Conservation (phyloP, 2,797 vertebrate species). For the Crypturellus tataupa region DNA sequence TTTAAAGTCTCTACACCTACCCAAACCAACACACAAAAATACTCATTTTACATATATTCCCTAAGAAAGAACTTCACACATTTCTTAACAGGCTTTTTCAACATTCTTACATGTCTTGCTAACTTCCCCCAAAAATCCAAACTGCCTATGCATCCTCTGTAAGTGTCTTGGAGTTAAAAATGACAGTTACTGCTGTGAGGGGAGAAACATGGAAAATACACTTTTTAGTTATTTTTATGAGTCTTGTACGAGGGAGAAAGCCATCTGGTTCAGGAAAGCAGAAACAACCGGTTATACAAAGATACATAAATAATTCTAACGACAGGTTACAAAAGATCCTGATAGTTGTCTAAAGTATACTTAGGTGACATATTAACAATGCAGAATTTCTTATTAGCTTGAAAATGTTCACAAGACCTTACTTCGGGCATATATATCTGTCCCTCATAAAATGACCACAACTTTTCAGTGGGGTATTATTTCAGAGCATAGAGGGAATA, state of each 20-base stretch:
- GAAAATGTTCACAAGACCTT: neutral
- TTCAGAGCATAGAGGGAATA: neutral
- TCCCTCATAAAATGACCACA: neutral
- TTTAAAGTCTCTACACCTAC: neutral
- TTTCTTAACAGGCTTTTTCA: neutral
- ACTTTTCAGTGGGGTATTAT: neutral
- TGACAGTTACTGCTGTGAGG: neutral
- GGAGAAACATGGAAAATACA: neutral
- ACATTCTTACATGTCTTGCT: neutral
- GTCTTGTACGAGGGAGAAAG: neutral
- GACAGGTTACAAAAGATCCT: neutral
- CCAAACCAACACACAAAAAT: neutral
- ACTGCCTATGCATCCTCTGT: neutral
- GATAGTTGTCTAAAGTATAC: neutral
- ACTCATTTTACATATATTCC: neutral
- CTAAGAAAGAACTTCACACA: neutral
- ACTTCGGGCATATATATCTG: neutral
- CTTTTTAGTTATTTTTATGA: neutral
- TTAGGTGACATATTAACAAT: neutral
- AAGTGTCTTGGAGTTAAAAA: neutral
- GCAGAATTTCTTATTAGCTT: neutral
- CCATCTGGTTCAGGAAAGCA: accelerated
- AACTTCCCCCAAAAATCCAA: neutral
- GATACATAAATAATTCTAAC: neutral
- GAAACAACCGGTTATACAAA: neutral